Percentiles rank a stretch among this genome's conserved stretches.
Conservation (phyloP, 2,888 invertebrate species). For the Stenotaenia linearis region DNA sequence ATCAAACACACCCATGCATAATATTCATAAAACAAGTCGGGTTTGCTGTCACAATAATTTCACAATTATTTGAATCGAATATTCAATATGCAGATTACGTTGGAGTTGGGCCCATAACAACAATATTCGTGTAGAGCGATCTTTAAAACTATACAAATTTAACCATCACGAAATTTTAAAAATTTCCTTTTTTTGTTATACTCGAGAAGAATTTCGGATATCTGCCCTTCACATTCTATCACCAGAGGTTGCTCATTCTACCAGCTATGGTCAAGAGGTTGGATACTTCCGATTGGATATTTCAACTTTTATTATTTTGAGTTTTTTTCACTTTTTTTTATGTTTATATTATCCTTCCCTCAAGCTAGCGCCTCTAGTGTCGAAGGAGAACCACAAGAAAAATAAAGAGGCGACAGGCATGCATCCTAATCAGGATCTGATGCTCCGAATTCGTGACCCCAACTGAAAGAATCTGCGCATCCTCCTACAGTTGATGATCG, state of each 20-base stretch:
- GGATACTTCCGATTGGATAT: background rate
- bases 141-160: too few relatives aligned
- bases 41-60: too few relatives aligned
- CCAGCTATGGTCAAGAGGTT: background rate
- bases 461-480: constrained; percentile 6
- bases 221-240: background rate
- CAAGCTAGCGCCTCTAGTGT: background rate
- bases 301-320: background rate
- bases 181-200: background rate
- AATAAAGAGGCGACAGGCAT: background rate
- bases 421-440: constrained; percentile 24
- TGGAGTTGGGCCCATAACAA: too few relatives aligned
- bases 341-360: background rate
- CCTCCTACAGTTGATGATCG: background rate
- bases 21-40: too few relatives aligned
- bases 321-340: too few relatives aligned
- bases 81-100: too few relatives aligned
- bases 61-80: too few relatives aligned
- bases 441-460: constrained; percentile 26
- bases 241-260: background rate
- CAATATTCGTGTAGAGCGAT: too few relatives aligned
- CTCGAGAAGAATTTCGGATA: background rate
- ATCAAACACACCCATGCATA: too few relatives aligned
- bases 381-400: background rate
- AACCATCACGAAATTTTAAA: background rate